A percentile compares a stretch with the other conserved stretches of the same genome.
Evolutionary conservation across 2,113 vertebrate genomes (phyloP).

Genomic region (Procavia capensis): DNA sequence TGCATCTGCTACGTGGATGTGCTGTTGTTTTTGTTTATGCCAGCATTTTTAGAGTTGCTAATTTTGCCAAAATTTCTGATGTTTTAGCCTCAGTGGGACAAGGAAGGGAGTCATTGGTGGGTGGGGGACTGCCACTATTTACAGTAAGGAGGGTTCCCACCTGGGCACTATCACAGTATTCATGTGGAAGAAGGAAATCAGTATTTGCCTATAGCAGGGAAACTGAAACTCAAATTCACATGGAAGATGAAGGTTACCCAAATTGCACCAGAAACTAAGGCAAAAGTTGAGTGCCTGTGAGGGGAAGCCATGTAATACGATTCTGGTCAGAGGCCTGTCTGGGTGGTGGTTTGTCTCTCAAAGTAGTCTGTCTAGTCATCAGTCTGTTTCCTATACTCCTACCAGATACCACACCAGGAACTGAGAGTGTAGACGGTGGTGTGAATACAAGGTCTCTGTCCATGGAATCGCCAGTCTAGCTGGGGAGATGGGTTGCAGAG

Average conservation of each 20-base stretch:
- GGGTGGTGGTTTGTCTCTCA: neutral
- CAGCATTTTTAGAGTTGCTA: too few species aligned
- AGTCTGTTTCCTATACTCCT: neutral
- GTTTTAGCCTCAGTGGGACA: neutral
- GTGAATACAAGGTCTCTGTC: neutral
- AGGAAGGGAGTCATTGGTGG: neutral
- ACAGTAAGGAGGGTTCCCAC: neutral
- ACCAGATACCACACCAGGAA: neutral
- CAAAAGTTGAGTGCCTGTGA: neutral
- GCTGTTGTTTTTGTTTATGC: too few species aligned
- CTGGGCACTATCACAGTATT: neutral
- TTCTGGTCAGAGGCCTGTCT: neutral
- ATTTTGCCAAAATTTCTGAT: too few species aligned
- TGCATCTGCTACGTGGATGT: too few species aligned
- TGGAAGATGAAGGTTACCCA: neutral
- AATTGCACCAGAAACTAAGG: neutral
- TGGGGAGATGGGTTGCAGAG: neutral
- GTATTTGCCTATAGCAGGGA: slow-evolving; percentile 28
- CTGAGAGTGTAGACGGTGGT: neutral
- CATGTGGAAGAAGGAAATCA: slow-evolving; percentile 13
- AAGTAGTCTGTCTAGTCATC: neutral
- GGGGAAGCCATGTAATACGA: rapidly evolving
- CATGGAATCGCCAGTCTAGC: neutral
- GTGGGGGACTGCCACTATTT: neutral
- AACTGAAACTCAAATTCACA: neutral